Percentiles rank a stretch among this genome's conserved stretches.
Evolutionary conservation across 1,140 invertebrate species (phyloP).

Genomic region (Drosophila ananassae): DNA sequence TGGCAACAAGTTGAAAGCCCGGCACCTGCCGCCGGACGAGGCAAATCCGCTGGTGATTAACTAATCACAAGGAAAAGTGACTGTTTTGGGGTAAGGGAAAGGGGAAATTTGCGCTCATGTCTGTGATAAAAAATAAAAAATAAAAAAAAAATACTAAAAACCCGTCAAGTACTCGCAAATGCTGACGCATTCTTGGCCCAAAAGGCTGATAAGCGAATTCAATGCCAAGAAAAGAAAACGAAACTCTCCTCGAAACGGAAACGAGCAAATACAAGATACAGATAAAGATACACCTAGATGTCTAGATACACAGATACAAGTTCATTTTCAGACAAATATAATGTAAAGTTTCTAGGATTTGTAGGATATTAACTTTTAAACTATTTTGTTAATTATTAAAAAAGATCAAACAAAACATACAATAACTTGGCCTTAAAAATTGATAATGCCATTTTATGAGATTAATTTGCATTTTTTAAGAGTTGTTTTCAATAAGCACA

Average conservation of each 20-base stretch:
- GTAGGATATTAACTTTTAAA: no score
- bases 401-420: conserved; percentile 14
- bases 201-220: conserved; percentile 46
- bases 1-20: background rate
- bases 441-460: conserved; percentile 19
- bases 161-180: conserved; percentile 33
- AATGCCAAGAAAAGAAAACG: conserved; percentile 50
- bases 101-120: conserved; percentile 20
- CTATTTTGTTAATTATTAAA: background rate
- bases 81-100: background rate
- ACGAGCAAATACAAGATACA: conserved; percentile 51
- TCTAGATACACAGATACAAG: conserved; percentile 14
- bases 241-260: conserved; percentile 51
- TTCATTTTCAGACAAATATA: conserved; percentile 11
- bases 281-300: conserved; percentile 35
- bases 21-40: conserved; percentile 42
- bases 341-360: background rate
- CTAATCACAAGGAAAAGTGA: conserved; percentile 29
- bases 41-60: conserved; percentile 39
- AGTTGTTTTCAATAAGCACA: conserved; percentile 6
- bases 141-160: background rate
- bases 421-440: background rate
- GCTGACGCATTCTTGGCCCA: conserved; percentile 51
- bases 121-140: conserved; percentile 35
- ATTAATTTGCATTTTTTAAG: conserved; percentile 17